Conservation (phyloP, 1,140 invertebrate species). For the Leptestheria dahalacensis region DNA sequence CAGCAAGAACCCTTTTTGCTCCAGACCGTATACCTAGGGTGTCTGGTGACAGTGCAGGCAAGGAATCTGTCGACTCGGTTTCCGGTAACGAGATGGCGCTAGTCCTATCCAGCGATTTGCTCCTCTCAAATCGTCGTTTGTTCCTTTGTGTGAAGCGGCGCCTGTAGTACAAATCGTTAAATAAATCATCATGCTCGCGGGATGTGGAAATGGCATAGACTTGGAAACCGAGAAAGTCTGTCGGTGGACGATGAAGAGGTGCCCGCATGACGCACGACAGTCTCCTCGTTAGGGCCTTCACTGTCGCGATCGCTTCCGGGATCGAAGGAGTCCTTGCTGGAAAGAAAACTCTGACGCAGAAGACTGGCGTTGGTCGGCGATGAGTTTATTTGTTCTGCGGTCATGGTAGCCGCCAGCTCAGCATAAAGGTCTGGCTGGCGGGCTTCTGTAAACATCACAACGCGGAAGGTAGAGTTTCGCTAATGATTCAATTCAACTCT, state of each 20-base stretch:
- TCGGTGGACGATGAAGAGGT: not conserved
- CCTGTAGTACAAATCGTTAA: not conserved
- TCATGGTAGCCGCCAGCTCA: not conserved
- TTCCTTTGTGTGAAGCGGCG: not conserved
- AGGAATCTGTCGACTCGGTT: not conserved
- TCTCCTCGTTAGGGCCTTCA: not conserved
- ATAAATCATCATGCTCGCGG: not conserved
- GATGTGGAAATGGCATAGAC: not conserved
- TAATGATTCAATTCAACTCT: not conserved
- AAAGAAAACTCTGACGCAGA: not conserved
- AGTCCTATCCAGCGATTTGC: slow-evolving; percentile 11
- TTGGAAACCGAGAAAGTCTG: not conserved
- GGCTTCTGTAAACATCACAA: not conserved
- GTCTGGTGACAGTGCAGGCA: not conserved
- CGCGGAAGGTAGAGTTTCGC: not conserved
- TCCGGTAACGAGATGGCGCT: not conserved
- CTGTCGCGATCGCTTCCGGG: not conserved
- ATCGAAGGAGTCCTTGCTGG: not conserved
- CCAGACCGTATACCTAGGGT: not conserved
- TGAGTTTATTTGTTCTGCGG: not conserved
- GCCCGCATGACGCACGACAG: not conserved
- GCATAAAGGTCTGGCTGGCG: not conserved
- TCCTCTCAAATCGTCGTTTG: slow-evolving; percentile 7
- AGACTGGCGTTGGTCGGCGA: not conserved
- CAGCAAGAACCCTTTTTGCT: too few species aligned